These are phyloP conservation scores for Petrocephalus zakoni DNA, from an alignment of 2,113 vertebrate genomes.

Conservation along the genomic window DNA sequence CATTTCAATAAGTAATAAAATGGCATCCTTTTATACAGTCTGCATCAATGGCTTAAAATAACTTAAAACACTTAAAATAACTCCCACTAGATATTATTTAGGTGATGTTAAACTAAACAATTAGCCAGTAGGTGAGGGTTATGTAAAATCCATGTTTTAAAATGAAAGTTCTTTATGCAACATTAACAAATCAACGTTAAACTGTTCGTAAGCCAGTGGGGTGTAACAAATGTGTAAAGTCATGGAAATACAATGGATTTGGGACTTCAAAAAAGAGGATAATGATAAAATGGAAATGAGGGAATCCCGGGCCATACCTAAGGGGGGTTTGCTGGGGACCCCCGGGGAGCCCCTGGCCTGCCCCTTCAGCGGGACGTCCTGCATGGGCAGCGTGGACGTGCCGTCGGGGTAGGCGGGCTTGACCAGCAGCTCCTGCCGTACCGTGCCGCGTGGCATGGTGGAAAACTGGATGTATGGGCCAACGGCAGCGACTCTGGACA, in stretches of 20 bases:
- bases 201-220: not conserved
- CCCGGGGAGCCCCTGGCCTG: conserved; percentile 31
- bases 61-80: not conserved
- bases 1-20: not conserved
- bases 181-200: not conserved
- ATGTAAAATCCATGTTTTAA: not conserved
- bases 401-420: conserved; percentile 82
- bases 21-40: not conserved
- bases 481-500: conserved; percentile 86
- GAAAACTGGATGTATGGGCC: conserved; percentile 96
- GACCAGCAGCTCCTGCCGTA: conserved; percentile 77
- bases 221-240: not conserved
- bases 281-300: not conserved
- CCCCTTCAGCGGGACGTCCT: conserved; percentile 47
- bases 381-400: conserved; percentile 58
- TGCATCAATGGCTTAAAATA: not conserved
- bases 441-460: conserved; percentile 81
- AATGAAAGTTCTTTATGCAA: not conserved
- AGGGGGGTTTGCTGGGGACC: not conserved
- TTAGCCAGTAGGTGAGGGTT: not conserved
- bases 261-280: not conserved
- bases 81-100: not conserved
- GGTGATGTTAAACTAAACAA: not conserved
- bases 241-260: not conserved
- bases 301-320: not conserved